Base-by-base conservation (phyloP, 30 jellyfish, hydroid and myxozoan species). In the Aurelia aurita complex sp. Pacific region DNA sequence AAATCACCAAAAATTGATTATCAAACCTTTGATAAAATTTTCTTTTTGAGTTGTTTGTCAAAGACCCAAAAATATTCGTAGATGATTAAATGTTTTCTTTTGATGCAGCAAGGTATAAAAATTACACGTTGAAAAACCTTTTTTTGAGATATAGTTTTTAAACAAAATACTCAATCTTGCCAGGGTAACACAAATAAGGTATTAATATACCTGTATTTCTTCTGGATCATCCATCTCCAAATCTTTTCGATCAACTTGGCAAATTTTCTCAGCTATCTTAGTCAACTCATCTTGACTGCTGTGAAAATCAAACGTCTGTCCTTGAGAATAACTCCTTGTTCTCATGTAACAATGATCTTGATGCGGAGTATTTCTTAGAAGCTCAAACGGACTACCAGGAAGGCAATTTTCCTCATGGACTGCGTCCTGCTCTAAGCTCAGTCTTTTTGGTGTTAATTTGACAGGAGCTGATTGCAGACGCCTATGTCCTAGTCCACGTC, bases 171-270 rank as follows among this genome's bases (percentile, higher is more conserved):
- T 23, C 29, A 23, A 23, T 23, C 29, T 23, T 23, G 29, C 29
- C 29, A 23, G 29, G 29, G 29, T 23, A 23, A 23, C 29, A 23
- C 29, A 23, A 23, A 23, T 23, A 23, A 23, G 29, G 29, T 23
- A 23, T 23, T 23, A 23, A 61, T 16, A 11, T 54, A 94, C 99
- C 97, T 94, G 99, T 15, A 94, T 76, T 43, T 90, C 99, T 69
- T 86, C 97, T 16, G 99, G 99, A 71, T 79, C 99, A 74, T 94
- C 99, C 85, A 96, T 77, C 66, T 94, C 99, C 76, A 91, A 72
- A 76, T 94, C 97, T 32, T 76, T 72, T 55, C 97, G 32, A 67
- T 94, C 99, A 19, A 90, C 97, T 65, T 94, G 86, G 87, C 97
- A 88, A 0, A 94, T 92, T 77, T 68, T 61, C 81, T 94, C 97